These are phyloP conservation scores for Lerista edwardsae DNA, from an alignment of 2,797 vertebrate species.

Conservation along the genomic window DNA sequence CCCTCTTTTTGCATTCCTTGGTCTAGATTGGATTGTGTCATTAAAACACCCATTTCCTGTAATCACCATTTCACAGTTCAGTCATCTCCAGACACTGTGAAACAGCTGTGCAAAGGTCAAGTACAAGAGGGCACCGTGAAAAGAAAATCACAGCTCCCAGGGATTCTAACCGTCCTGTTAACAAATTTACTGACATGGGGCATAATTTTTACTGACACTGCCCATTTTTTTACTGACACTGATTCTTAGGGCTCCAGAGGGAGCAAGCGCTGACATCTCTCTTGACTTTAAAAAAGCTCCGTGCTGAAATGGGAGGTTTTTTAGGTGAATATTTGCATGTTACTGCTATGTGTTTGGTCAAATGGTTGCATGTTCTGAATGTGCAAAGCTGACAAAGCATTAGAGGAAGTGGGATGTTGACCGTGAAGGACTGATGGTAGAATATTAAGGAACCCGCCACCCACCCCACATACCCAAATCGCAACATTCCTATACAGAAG, in stretches of 20 bases:
- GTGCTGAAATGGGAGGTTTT: conserved; percentile 61
- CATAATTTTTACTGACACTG: conserved; percentile 67
- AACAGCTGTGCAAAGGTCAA: conserved; percentile 68
- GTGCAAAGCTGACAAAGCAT: neutral
- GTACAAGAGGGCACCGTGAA: conserved; percentile 58
- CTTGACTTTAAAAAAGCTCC: conserved; percentile 67
- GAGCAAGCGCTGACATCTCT: conserved; percentile 58
- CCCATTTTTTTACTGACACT: conserved; percentile 56
- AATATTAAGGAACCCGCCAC: neutral
- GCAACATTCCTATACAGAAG: neutral
- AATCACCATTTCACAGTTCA: conserved; percentile 66
- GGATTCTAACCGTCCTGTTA: conserved; percentile 57
- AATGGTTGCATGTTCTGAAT: conserved; percentile 48
- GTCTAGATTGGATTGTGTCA: conserved; percentile 58
- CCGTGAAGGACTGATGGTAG: neutral
- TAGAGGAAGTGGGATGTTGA: neutral
- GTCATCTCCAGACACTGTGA: conserved; percentile 61
- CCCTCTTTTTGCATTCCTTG: conserved; percentile 45
- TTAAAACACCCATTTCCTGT: conserved; percentile 63
- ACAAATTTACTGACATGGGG: conserved; percentile 68
- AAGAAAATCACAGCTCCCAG: conserved; percentile 61
- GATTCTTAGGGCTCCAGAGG: conserved; percentile 65
- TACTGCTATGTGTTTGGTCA: conserved; percentile 61
- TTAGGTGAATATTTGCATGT: conserved; percentile 73
- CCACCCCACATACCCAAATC: neutral